These are phyloP conservation scores for Busseola fusca DNA, from an alignment of 2,888 invertebrate species.

Conservation along the genomic window DNA sequence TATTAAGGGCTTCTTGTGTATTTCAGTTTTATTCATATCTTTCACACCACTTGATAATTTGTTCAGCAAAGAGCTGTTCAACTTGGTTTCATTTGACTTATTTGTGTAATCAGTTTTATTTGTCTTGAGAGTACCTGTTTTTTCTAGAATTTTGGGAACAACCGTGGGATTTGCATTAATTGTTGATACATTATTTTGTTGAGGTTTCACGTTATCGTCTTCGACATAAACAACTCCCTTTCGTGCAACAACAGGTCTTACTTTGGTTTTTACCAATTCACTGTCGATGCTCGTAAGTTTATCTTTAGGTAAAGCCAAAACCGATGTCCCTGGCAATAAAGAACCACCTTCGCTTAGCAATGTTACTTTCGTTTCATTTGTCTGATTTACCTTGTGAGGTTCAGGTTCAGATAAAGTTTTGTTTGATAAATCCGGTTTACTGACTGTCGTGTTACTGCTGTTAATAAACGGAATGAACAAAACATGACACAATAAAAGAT, in stretches of 20 bases:
- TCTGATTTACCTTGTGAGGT: slow-evolving; percentile 33
- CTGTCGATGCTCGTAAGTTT: slow-evolving; percentile 60
- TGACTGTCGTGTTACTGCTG: slow-evolving; percentile 58
- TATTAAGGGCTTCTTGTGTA: slow-evolving; percentile 74
- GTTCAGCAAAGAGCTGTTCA: slow-evolving; percentile 28
- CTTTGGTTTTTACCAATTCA: slow-evolving; percentile 72
- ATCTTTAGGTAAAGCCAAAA: slow-evolving; percentile 68
- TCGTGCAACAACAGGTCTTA: slow-evolving; percentile 66
- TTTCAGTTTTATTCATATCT: slow-evolving; percentile 53
- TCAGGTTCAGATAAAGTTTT: slow-evolving; percentile 39
- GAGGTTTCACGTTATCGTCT: slow-evolving; percentile 29
- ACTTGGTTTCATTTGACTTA: slow-evolving; percentile 31
- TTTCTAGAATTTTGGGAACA: slow-evolving; percentile 26
- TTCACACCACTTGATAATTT: slow-evolving; percentile 31
- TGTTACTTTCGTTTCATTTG: slow-evolving; percentile 65
- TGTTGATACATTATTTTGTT: slow-evolving; percentile 32
- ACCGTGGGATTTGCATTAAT: slow-evolving; percentile 41
- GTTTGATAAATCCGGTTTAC: slow-evolving; percentile 46
- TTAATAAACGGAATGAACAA: slow-evolving; percentile 63
- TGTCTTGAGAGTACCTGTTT: slow-evolving; percentile 2
- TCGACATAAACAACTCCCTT: slow-evolving; percentile 70
- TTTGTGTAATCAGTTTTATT: slow-evolving; percentile 32
- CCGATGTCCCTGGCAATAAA: slow-evolving; percentile 64
- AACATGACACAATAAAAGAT: slow-evolving; percentile 63
- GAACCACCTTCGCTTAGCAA: slow-evolving; percentile 77